Evolutionary conservation across 1,140 invertebrate species (phyloP), one percentile per base, ranked within the genome.

Genomic region (Gonatopus flavifemur): DNA sequence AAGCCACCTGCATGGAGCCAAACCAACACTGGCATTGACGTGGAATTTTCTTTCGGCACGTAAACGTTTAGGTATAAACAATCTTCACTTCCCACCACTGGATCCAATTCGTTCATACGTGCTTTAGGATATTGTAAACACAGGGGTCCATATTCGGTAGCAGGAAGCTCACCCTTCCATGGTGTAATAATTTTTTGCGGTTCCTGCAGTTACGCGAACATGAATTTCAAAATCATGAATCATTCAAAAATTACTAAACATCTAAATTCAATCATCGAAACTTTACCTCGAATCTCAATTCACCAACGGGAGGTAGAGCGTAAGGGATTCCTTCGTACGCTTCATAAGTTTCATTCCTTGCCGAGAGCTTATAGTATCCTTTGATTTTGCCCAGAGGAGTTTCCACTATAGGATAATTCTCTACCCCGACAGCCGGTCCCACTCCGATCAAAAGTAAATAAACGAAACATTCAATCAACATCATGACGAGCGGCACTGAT

Each of bases 61-160:
- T 83, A 85, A 30, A 86, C 65, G 54, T 85, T 85, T 38, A 85
- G 58, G 50, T 81, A 84, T 0, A 85, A 63, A 57, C 83, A 85
- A 58, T 86, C 82, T 64, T 85, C 83, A 2, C 67, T 33, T 25
- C 77, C 77, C 12, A 52, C 20, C 0, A 79, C 67, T 35, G 63
- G 49, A 0, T 62, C 55, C 0, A 16, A 3, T 1, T 25, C 8
- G 18, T 24, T 3, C 2, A 1, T 0, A 15, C 39, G 1, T 0
- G 49, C 0, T 31, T 71, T 52, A 1, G 18, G 20, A 9, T 72
- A 74, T 58, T 81, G 78, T 9, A 80, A 30, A 53, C 80, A 81
- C 3, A 54, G 46, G 24, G 62, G 57, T 3, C 74, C 69, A 48
- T 59, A 66, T 45, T 71, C 68, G 0, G 62, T 75, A 2, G 78